Conservation (phyloP, 1,140 invertebrate species). For the Sitobion miscanthi region DNA sequence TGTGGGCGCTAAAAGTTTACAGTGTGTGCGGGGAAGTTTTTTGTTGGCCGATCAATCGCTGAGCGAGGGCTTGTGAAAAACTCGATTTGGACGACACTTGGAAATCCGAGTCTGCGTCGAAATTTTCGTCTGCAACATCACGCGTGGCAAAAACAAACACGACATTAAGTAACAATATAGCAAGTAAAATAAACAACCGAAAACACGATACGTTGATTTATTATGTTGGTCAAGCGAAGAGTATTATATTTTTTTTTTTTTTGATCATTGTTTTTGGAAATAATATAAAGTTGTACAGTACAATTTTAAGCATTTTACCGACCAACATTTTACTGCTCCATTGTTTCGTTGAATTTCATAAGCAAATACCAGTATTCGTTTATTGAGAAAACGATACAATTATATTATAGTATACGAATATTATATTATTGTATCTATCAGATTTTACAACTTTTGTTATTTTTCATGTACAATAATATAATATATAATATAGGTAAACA, state of each 20-base stretch:
- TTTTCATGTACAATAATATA: background rate
- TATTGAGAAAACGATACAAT: background rate
- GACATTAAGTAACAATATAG: conserved; percentile 30
- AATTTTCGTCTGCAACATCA: background rate
- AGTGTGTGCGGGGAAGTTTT: conserved; percentile 43
- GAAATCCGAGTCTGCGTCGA: conserved; percentile 47
- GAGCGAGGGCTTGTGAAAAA: conserved; percentile 65
- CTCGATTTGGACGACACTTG: conserved; percentile 31
- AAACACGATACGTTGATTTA: conserved; percentile 6
- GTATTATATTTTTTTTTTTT: background rate
- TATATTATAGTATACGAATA: background rate
- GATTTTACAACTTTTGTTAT: background rate
- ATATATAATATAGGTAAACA: background rate
- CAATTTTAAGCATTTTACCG: background rate
- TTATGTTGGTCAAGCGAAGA: background rate
- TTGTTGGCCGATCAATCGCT: conserved; percentile 71
- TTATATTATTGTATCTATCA: background rate
- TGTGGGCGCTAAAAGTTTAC: background rate
- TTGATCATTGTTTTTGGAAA: background rate
- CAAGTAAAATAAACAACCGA: background rate
- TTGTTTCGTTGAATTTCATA: background rate
- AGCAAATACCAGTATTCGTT: background rate
- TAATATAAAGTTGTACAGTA: background rate
- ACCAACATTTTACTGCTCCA: background rate
- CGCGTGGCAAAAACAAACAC: background rate